Conservation (phyloP, 2,113 vertebrate genomes). For the Crotalus viridis region DNA sequence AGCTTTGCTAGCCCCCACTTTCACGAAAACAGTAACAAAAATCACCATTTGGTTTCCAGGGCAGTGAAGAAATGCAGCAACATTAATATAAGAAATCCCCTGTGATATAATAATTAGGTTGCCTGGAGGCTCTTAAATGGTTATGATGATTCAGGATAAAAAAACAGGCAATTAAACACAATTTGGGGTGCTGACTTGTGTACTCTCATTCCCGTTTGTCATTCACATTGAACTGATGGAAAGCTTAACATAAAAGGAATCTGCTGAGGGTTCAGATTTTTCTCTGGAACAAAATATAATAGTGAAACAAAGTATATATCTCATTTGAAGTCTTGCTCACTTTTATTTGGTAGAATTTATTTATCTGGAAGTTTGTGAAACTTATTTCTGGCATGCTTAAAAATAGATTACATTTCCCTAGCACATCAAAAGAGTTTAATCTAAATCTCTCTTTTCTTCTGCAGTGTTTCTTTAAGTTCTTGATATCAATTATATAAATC, state of each 20-base stretch:
- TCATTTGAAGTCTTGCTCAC: neutral
- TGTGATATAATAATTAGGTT: accelerated
- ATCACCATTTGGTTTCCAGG: neutral
- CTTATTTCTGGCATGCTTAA: neutral
- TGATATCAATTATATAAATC: neutral
- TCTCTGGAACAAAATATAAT: conserved; percentile 33
- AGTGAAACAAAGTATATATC: neutral
- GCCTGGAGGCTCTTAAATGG: neutral
- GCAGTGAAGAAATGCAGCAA: neutral
- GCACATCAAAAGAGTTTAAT: neutral
- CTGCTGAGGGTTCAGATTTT: conserved; percentile 45
- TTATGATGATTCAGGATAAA: neutral
- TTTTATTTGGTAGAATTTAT: neutral
- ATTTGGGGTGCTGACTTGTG: neutral
- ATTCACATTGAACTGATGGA: neutral
- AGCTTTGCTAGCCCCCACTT: neutral
- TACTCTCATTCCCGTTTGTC: neutral
- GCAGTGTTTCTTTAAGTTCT: neutral
- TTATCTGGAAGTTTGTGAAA: neutral
- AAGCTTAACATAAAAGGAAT: neutral
- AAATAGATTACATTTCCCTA: neutral
- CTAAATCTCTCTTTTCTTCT: neutral
- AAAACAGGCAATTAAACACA: neutral
- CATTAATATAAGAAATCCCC: neutral
- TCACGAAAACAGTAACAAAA: neutral